These are phyloP conservation scores for Thunnus maccoyii DNA, from an alignment of 2,113 vertebrate genomes.

Conservation along the genomic window DNA sequence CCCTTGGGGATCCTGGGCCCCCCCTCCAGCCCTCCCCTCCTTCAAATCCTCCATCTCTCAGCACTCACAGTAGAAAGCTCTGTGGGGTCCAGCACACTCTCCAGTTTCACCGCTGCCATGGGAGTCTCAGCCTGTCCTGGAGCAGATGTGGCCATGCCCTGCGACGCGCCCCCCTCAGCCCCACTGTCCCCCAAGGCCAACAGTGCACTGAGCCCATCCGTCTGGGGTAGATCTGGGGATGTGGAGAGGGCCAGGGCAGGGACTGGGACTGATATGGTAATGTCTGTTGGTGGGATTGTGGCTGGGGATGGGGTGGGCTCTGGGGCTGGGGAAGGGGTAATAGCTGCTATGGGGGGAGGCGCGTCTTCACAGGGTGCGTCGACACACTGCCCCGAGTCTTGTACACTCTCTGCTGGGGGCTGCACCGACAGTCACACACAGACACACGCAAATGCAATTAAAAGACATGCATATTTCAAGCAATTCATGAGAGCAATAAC, in stretches of 20 bases:
- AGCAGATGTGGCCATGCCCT: constrained; percentile 80
- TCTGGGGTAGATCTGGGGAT: constrained; percentile 76
- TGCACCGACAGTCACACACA: constrained; percentile 86
- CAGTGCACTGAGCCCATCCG: constrained; percentile 71
- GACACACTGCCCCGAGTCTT: constrained; percentile 81
- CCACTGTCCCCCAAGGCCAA: constrained; percentile 74
- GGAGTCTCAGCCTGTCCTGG: constrained; percentile 78
- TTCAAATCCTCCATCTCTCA: constrained; percentile 87
- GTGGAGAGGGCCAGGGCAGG: constrained; percentile 49
- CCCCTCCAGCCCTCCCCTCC: constrained; percentile 59
- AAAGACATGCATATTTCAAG: constrained; percentile 79
- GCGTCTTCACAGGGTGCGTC: constrained; percentile 74
- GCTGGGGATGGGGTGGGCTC: constrained; percentile 63
- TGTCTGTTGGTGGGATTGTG: constrained; percentile 69
- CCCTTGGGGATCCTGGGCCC: constrained; percentile 67
- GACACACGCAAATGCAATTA: constrained; percentile 80
- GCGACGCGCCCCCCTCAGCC: constrained; percentile 74
- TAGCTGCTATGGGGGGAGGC: constrained; percentile 71
- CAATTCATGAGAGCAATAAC: constrained; percentile 69
- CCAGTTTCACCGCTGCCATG: constrained; percentile 85
- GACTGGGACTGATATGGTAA: constrained; percentile 67
- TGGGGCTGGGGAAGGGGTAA: constrained; percentile 70
- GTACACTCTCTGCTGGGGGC: constrained; percentile 84
- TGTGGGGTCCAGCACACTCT: constrained; percentile 93
- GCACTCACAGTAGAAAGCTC: constrained; percentile 99